Evolutionary conservation across 2,797 vertebrate genomes (phyloP).

Genomic region (Intellagama lesueurii): DNA sequence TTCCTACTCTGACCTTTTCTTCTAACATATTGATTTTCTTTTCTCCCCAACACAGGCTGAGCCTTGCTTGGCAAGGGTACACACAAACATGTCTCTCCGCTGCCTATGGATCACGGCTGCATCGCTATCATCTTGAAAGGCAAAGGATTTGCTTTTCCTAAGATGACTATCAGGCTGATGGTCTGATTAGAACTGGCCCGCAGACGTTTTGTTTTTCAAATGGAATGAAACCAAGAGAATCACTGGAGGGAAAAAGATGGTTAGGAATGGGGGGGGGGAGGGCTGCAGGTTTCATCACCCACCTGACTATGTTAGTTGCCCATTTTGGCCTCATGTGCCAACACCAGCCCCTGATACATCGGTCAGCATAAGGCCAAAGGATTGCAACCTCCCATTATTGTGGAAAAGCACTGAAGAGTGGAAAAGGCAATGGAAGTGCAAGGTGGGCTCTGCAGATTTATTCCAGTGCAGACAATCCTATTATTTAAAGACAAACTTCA

Average conservation of each 20-base stretch:
- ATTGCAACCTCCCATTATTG: background rate
- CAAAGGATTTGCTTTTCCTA: constrained; percentile 79
- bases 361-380: too few species aligned
- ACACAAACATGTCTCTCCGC: constrained; percentile 74
- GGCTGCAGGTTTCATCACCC: background rate
- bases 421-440: background rate
- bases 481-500: too few species aligned
- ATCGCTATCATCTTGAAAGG: constrained; percentile 78
- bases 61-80: constrained; percentile 81
- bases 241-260: constrained; percentile 55
- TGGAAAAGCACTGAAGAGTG: background rate
- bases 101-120: constrained; percentile 81
- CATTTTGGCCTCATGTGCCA: background rate
- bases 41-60: constrained; percentile 81
- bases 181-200: constrained; percentile 78
- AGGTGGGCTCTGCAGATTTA: background rate
- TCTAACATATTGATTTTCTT: constrained; percentile 85
- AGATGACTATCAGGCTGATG: constrained; percentile 77
- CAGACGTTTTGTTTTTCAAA: constrained; percentile 76
- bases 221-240: constrained; percentile 54
- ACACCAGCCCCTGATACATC: too few species aligned
- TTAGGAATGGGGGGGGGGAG: constrained; percentile 49
- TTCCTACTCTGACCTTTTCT: constrained; percentile 82
- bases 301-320: constrained; percentile 47
- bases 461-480: background rate